phyloP scores from a whole-genome alignment of 2,888 invertebrate genomes.

The Calliscelio sp. region DNA sequence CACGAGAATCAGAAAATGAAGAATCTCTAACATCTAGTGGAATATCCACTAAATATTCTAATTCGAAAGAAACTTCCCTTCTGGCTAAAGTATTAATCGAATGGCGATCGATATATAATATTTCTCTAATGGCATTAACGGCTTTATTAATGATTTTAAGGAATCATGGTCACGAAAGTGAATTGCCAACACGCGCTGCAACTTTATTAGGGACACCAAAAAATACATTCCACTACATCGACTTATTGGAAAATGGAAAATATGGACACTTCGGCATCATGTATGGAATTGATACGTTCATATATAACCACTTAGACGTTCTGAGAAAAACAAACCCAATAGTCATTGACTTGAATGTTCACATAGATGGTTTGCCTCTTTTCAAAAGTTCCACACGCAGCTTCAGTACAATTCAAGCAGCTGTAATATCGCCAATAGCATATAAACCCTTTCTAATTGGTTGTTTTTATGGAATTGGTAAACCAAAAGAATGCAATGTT shows the following conservation, averaged over 20 bases:
- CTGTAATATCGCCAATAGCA: constrained; percentile 12
- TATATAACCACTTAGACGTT: background rate
- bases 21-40: background rate
- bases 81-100: background rate
- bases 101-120: constrained; percentile 14
- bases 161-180: constrained; percentile 16
- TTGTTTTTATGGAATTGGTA: constrained; percentile 16
- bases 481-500: constrained; percentile 9
- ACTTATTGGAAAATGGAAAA: background rate
- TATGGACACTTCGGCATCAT: no score
- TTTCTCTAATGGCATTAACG: constrained; percentile 8
- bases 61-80: background rate
- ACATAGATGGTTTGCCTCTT: background rate
- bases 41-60: background rate
- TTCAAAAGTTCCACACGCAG: constrained; percentile 1
- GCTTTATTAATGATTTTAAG: constrained; percentile 21
- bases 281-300: background rate
- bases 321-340: background rate
- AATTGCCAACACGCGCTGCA: constrained; percentile 33
- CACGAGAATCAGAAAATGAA: background rate
- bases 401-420: constrained; percentile 24
- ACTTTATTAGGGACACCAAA: constrained; percentile 38
- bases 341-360: background rate
- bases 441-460: constrained; percentile 26
- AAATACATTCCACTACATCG: background rate